These are phyloP conservation scores for Stichodactyla helianthus DNA, from an alignment of 64 coral and sea anemone species.

Conservation along the genomic window DNA sequence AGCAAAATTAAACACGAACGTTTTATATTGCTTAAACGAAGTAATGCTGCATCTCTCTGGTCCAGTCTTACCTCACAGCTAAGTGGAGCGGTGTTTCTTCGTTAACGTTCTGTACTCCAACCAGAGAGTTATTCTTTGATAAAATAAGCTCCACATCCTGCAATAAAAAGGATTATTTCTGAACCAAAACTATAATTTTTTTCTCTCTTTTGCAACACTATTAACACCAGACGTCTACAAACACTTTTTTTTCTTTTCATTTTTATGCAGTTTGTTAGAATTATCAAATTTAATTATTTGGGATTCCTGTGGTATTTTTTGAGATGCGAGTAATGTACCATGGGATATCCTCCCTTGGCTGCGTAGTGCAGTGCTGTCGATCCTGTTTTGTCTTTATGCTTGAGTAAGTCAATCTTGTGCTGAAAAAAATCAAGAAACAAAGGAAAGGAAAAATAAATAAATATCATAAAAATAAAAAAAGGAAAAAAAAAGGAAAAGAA, in stretches of 20 bases:
- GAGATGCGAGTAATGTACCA: background rate
- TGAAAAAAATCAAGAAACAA: background rate
- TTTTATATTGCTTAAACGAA: background rate
- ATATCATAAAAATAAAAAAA: too few species aligned
- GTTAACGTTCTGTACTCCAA: background rate
- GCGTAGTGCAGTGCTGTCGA: constrained; percentile 21
- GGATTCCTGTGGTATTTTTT: background rate
- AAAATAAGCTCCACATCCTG: constrained; percentile 26
- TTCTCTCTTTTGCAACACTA: too few species aligned
- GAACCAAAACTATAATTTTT: background rate
- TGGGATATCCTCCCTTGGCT: constrained; percentile 23
- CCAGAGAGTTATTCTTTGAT: background rate
- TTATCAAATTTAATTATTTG: background rate
- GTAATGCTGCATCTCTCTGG: background rate
- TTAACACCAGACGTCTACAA: too few species aligned
- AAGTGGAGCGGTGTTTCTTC: constrained; percentile 16
- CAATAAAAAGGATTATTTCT: background rate
- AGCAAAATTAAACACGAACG: too few species aligned
- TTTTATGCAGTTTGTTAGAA: too few species aligned
- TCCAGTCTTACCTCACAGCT: constrained; percentile 3
- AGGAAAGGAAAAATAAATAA: background rate
- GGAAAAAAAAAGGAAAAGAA: too few species aligned
- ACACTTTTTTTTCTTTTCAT: too few species aligned
- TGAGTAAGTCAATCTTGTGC: constrained; percentile 6
- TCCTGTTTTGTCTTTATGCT: constrained; percentile 28